These are phyloP conservation scores for Nudaria mundana DNA, from an alignment of 2,888 invertebrate genomes.

Conservation along the genomic window DNA sequence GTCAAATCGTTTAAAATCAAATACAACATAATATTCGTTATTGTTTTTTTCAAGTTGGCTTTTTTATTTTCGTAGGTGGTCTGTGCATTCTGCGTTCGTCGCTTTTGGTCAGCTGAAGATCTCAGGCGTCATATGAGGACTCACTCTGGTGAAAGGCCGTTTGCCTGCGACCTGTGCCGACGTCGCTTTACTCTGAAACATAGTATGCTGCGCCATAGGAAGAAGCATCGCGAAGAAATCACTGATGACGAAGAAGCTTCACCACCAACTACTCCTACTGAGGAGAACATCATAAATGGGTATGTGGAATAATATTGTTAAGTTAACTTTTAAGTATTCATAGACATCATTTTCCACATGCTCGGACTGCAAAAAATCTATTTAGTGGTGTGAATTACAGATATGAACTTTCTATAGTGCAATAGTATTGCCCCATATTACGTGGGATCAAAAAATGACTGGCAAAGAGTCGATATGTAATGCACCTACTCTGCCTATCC, in stretches of 20 bases:
- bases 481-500: too few relatives aligned
- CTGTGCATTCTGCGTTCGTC: conserved; percentile 95
- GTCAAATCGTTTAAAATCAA: not conserved
- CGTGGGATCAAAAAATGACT: too few relatives aligned
- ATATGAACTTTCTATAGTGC: too few relatives aligned
- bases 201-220: conserved; percentile 95
- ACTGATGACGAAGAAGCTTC: conserved; percentile 80
- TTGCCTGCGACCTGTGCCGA: conserved; percentile 94
- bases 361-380: too few relatives aligned
- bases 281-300: conserved; percentile 63
- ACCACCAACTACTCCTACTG: conserved; percentile 68
- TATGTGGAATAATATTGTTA: conserved; percentile 30
- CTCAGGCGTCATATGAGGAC: conserved; percentile 96
- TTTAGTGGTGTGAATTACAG: too few relatives aligned
- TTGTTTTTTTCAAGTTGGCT: too few relatives aligned
- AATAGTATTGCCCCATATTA: too few relatives aligned
- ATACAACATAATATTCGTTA: too few relatives aligned
- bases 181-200: conserved; percentile 95
- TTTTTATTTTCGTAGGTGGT: conserved; percentile 82
- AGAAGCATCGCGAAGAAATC: conserved; percentile 87
- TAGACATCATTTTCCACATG: not conserved
- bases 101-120: conserved; percentile 98
- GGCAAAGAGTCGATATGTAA: too few relatives aligned
- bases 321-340: not conserved
- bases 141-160: conserved; percentile 95